Evolutionary conservation across 2,888 invertebrate species (phyloP), one percentile per base, ranked within the genome.

Genomic region (Agrochola lychnidis): DNA sequence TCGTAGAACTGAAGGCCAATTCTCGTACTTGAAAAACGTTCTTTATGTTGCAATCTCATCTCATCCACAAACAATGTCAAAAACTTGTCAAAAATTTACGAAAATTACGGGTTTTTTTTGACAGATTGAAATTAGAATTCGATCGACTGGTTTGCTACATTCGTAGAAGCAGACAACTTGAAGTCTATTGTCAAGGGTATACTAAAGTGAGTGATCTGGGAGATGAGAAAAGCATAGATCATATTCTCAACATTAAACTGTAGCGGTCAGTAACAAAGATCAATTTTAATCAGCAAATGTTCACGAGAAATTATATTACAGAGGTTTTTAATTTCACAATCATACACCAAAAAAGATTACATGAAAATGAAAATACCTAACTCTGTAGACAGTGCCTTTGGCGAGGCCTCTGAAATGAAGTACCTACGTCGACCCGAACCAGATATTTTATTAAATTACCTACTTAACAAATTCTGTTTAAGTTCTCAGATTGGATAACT

Each of bases 381-480:
- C 30, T 64, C 42, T 14, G 10, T 48, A 4, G 56, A 82, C 71
- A 70, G 85, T 82, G 82, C 78, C 84, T 79, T 84, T 84, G 69
- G 66, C 70, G n/a, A 6, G 73, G 30, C 53, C 48, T 61, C 59
- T 51, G 67, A 36, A 69, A 68, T 40, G 53, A 48, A 40, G 68
- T 56, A 72, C 62, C 64, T 79, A 59, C 61, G 78, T 73, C 72
- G 84, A 69, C 72, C 81, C 76, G 66, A 85, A 84, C 72, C 78
- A 87, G 73, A 90, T 90, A 90, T 93, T 92, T 90, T 92, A 94
- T 92, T 88, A 91, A 92, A 91, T 93, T 92, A 93, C 89, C 86
- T 90, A 88, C 91, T 92, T 93, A 91, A 92, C 91, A 91, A 93
- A 92, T 92, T 93, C 90, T 89, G 91, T 92, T 93, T 90, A 91